These are phyloP conservation scores for Gambelia wislizenii DNA, from an alignment of 2,797 vertebrate genomes.

Conservation along the genomic window DNA sequence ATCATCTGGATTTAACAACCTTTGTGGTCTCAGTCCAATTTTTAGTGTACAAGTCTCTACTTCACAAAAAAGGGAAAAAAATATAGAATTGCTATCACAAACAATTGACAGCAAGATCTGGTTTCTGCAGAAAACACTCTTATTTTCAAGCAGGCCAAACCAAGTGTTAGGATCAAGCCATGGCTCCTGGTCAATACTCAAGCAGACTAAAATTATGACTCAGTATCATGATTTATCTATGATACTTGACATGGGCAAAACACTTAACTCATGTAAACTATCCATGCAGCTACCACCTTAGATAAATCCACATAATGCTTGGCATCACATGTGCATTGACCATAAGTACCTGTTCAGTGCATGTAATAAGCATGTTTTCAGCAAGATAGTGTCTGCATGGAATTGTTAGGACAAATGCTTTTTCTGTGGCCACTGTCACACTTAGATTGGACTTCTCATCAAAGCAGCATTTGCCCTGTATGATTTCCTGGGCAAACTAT, in stretches of 20 bases:
- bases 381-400: background rate
- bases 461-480: background rate
- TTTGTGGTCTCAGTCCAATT: conserved; percentile 34
- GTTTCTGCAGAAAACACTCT: background rate
- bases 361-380: background rate
- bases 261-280: background rate
- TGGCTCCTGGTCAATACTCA: background rate
- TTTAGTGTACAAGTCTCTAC: conserved; percentile 1
- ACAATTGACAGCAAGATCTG: conserved; percentile 2
- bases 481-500: background rate
- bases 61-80: background rate
- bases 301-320: background rate
- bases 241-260: background rate
- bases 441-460: background rate
- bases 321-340: background rate
- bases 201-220: background rate
- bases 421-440: background rate
- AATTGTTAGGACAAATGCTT: background rate
- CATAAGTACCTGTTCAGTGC: background rate
- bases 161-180: background rate
- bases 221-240: background rate
- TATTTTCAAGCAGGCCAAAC: background rate
- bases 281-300: background rate
- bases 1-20: conserved; percentile 44
- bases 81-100: conserved; percentile 34